Evolutionary conservation across 2,113 vertebrate genomes (phyloP), one percentile per base, ranked within the genome.

Genomic region (Melozone crissalis): DNA sequence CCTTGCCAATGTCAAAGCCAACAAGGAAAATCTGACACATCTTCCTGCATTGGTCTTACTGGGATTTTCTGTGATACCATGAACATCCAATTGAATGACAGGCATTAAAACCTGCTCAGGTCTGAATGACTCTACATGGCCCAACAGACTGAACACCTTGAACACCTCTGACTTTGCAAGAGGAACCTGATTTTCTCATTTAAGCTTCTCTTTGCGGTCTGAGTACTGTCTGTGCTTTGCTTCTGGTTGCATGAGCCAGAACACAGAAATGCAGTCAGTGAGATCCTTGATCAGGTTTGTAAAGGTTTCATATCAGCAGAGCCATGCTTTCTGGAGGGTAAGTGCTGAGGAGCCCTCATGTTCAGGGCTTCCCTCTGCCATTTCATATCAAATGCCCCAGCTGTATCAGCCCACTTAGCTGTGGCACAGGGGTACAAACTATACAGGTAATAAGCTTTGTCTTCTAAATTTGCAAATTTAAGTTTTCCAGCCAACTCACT

Each of bases 311-410:
- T 13, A 41, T 84, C 59, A 69, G 35, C 24, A 23, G 74, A 87
- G 27, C 22, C 0, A 0, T 47, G 17, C 17, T 35, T 77, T 66
- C n/a, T 31, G 5, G 15, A 69, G 16, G 3, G 23, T 8, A 78
- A 81, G 31, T 10, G 5, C 66, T 74, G 62, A 73, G 30, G 33
- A 72, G 13, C 7, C 84, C 51, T 17, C 20, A 51, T 39, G 17
- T n/a, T 61, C 43, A 84, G 17, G 19, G 63, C 12, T 67, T 77
- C 61, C 23, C 49, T 73, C 2, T 5, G 24, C 37, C 5, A 1
- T 49, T 54, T 7, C 31, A 27, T 21, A 84, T 46, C 51, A 41
- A 49, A 35, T 41, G 23, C 6, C 8, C 31, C 14, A 89, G 58
- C 26, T 54, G 10, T 75, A 63, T 51, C 58, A 89, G 21, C 27